Evolutionary conservation across 2,797 vertebrate species (phyloP).

Genomic region (Eidolon dupreanum): DNA sequence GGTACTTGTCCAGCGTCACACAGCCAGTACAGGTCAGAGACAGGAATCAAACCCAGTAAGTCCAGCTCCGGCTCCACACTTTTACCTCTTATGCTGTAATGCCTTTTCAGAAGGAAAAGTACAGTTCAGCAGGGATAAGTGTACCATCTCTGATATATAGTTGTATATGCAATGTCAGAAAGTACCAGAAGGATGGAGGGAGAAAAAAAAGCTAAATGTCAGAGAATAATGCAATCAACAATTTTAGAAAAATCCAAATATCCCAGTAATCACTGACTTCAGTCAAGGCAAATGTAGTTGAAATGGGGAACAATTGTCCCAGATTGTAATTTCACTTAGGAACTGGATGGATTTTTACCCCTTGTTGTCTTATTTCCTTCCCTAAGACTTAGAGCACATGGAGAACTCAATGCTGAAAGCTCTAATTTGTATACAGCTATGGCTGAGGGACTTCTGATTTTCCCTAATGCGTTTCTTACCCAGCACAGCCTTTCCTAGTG

Average conservation of each 20-base stretch:
- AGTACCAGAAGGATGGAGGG: neutral
- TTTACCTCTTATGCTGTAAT: no score
- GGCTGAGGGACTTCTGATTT: neutral
- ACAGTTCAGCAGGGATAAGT: rapidly evolving
- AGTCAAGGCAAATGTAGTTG: neutral
- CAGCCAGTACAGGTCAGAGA: neutral
- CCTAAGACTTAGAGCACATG: neutral
- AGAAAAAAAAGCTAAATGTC: neutral
- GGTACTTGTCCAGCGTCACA: neutral
- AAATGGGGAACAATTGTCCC: neutral
- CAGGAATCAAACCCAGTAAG: neutral
- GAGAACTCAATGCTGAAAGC: neutral
- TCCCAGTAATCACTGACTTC: neutral
- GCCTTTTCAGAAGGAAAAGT: neutral
- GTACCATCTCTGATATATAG: neutral
- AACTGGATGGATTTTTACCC: neutral
- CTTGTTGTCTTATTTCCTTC: neutral
- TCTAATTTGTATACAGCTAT: neutral
- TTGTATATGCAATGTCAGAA: neutral
- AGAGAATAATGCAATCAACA: neutral
- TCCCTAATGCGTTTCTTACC: neutral
- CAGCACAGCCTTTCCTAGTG: neutral
- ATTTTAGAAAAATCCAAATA: neutral
- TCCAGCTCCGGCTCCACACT: no score
- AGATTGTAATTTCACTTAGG: neutral